Percentiles rank a stretch among this genome's conserved stretches.
Evolutionary conservation across 2,797 vertebrate genomes (phyloP).

Genomic region (Anableps anableps): DNA sequence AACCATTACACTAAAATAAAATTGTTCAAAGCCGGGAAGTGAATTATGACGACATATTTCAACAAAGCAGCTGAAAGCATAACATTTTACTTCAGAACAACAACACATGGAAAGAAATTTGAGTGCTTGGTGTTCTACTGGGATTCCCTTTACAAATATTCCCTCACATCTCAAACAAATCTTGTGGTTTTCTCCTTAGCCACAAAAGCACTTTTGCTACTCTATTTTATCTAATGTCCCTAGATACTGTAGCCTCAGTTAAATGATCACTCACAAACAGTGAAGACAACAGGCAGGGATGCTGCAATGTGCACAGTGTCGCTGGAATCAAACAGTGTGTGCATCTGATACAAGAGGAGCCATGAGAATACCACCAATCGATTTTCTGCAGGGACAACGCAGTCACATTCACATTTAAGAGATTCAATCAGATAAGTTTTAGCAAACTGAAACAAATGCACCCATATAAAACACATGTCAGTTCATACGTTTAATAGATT

Average conservation of each 20-base stretch:
- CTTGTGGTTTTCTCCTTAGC: slow-evolving; percentile 39
- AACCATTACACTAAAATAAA: slow-evolving; percentile 20
- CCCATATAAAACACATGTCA: slow-evolving; percentile 38
- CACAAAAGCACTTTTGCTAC: slow-evolving; percentile 33
- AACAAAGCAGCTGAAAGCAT: slow-evolving; percentile 18
- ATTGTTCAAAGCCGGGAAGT: neutral
- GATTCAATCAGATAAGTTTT: slow-evolving; percentile 40
- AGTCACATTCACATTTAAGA: slow-evolving; percentile 37
- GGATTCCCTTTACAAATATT: slow-evolving; percentile 30
- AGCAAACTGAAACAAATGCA: slow-evolving; percentile 48
- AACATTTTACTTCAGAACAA: slow-evolving; percentile 13
- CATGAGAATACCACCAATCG: slow-evolving; percentile 41
- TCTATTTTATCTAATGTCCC: slow-evolving; percentile 42
- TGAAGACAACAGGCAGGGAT: slow-evolving; percentile 36
- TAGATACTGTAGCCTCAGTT: slow-evolving; percentile 31
- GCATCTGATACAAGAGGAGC: slow-evolving; percentile 41
- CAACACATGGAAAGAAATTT: slow-evolving; percentile 14
- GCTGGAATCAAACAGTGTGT: slow-evolving; percentile 50
- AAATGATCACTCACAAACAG: slow-evolving; percentile 49
- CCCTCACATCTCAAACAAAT: slow-evolving; percentile 45
- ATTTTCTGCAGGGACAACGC: slow-evolving; percentile 47
- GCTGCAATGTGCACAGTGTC: slow-evolving; percentile 32
- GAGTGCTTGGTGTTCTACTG: slow-evolving; percentile 31
- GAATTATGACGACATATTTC: neutral
- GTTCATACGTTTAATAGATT: slow-evolving; percentile 43